phyloP scores from a whole-genome alignment of 2,113 vertebrate species.

The Scomber colias region DNA sequence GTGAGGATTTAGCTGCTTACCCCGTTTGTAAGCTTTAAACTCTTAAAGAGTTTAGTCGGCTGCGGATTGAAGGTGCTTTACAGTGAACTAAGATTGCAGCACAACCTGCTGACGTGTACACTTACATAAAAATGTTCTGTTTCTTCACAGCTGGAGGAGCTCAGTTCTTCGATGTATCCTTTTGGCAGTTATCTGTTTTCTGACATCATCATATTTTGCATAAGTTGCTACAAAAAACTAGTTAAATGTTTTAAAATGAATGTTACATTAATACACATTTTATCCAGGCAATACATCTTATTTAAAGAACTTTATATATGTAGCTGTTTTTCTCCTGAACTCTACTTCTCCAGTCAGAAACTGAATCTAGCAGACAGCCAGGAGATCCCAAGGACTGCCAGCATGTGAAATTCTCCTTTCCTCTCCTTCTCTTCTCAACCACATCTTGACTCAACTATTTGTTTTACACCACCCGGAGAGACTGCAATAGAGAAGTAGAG shows the following conservation, averaged over 20 bases:
- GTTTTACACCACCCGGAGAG: not conserved
- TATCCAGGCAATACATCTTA: not conserved
- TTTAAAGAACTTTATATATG: not conserved
- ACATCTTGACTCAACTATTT: conserved; percentile 1
- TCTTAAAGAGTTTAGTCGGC: conserved; percentile 27
- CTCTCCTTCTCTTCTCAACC: not conserved
- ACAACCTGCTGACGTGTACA: not conserved
- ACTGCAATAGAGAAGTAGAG: not conserved
- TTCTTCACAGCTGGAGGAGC: conserved; percentile 93
- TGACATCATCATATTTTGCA: too few species aligned
- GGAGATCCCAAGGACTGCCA: conserved; percentile 89
- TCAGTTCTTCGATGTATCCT: conserved; percentile 99
- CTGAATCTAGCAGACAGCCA: conserved; percentile 95
- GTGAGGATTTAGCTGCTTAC: conserved; percentile 27
- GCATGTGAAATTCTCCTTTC: conserved; percentile 78
- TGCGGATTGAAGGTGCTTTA: not conserved
- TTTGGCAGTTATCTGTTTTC: conserved; percentile 54
- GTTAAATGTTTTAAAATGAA: not conserved
- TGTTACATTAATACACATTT: too few species aligned
- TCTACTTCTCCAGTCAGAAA: conserved; percentile 89
- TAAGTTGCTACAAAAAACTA: too few species aligned
- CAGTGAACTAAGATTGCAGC: too few species aligned
- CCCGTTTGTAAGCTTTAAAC: conserved; percentile 1
- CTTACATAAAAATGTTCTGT: conserved; percentile 15
- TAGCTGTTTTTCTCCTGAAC: conserved; percentile 82